These are phyloP conservation scores for Drosophila aldrichi DNA, from an alignment of 2,888 invertebrate genomes.

Conservation along the genomic window DNA sequence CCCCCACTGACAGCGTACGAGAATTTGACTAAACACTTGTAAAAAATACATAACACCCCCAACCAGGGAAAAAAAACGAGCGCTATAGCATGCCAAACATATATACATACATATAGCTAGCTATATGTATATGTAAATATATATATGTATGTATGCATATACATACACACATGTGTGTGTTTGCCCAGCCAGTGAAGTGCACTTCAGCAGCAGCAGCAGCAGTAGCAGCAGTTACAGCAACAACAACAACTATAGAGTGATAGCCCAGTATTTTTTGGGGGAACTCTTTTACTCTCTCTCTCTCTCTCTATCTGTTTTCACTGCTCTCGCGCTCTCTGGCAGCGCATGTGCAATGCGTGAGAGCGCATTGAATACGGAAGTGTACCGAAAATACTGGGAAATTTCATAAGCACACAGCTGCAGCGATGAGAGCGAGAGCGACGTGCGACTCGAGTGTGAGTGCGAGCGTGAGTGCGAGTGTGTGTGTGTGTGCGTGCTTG, in stretches of 20 bases:
- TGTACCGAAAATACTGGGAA: conserved; percentile 66
- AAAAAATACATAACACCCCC: conserved; percentile 80
- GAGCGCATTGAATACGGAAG: conserved; percentile 58
- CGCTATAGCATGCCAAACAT: conserved; percentile 5
- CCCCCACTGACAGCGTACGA: conserved; percentile 38
- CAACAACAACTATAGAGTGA: conserved; percentile 35
- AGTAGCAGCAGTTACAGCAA: conserved; percentile 25
- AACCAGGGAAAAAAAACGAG: conserved; percentile 45
- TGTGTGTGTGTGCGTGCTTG: conserved; percentile 13
- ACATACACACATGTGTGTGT: conserved; percentile 16
- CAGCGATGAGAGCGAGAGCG: conserved; percentile 12
- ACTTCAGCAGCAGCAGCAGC: conserved; percentile 53
- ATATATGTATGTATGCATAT: background rate
- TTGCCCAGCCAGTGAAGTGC: conserved; percentile 71
- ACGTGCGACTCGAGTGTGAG: too few relatives aligned
- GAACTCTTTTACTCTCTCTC: conserved; percentile 12
- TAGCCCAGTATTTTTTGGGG: conserved; percentile 65
- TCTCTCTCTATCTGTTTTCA: background rate
- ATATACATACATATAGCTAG: background rate
- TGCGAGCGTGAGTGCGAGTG: background rate
- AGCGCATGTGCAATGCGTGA: conserved; percentile 59
- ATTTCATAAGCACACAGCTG: conserved; percentile 63
- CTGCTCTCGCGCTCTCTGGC: background rate
- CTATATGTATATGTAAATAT: background rate
- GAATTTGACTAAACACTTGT: conserved; percentile 80